These are phyloP conservation scores for Pitangus sulphuratus DNA, from an alignment of 2,797 vertebrate species.

Conservation along the genomic window DNA sequence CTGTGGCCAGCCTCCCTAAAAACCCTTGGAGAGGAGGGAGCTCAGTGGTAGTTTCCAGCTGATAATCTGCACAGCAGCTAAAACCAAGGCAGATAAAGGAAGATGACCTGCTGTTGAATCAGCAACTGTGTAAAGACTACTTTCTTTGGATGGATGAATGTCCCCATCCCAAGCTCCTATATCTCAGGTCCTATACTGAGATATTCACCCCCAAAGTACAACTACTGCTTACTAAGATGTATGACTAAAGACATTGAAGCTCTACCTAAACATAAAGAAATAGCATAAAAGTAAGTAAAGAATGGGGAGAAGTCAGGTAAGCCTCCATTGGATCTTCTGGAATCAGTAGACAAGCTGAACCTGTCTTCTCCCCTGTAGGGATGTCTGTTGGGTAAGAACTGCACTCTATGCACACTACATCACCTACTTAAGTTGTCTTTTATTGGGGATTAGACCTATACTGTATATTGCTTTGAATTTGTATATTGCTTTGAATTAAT, in stretches of 20 bases:
- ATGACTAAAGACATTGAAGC: not conserved
- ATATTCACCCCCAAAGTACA: not conserved
- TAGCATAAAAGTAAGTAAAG: not conserved
- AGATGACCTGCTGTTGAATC: not conserved
- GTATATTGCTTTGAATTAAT: not conserved
- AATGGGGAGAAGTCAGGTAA: not conserved
- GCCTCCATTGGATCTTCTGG: not conserved
- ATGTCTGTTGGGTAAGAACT: not conserved
- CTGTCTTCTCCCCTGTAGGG: too few relatives aligned
- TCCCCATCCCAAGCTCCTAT: not conserved
- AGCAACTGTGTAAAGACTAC: not conserved
- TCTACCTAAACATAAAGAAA: not conserved
- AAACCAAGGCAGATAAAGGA: not conserved
- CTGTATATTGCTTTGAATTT: not conserved
- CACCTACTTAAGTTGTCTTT: not conserved
- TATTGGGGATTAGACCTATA: not conserved
- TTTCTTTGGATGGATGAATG: not conserved
- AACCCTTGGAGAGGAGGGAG: not conserved
- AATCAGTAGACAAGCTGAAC: not conserved
- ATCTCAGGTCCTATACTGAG: not conserved
- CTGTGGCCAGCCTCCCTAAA: not conserved
- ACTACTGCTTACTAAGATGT: not conserved
- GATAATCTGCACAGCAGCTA: not conserved
- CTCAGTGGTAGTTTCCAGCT: not conserved
- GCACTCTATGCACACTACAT: too few relatives aligned